These are phyloP conservation scores for Emydura subglobosa DNA, from an alignment of 2,113 vertebrate genomes.

Conservation along the genomic window DNA sequence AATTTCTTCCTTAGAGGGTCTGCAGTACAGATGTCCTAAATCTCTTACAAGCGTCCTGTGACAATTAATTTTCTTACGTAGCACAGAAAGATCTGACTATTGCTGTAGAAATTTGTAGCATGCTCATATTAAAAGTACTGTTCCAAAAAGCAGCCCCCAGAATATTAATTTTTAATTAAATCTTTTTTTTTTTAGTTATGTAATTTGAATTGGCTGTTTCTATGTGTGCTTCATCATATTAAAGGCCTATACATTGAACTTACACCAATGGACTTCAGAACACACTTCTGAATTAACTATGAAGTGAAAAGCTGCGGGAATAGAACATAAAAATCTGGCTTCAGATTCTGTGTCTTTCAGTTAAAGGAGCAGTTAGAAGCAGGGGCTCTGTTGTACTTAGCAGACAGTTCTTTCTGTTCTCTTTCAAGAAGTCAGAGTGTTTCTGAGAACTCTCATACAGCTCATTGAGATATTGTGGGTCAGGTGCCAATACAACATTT, in stretches of 20 bases:
- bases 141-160: neutral
- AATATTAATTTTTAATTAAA: neutral
- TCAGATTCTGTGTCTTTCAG: neutral
- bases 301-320: neutral
- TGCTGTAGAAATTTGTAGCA: neutral
- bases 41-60: neutral
- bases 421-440: neutral
- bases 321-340: neutral
- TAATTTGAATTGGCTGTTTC: neutral
- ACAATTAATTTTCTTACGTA: neutral
- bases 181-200: neutral
- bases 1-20: neutral
- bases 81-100: neutral
- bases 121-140: neutral
- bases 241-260: neutral
- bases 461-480: neutral
- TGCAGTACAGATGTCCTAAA: neutral
- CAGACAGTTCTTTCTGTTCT: rapidly evolving
- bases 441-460: neutral
- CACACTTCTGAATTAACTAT: neutral
- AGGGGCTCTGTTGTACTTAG: neutral
- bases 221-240: neutral
- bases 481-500: neutral
- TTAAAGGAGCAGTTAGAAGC: neutral
- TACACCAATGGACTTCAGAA: neutral